Evolutionary conservation across 1,140 invertebrate genomes (phyloP), one percentile per base, ranked within the genome.

Genomic region (Melanaphis sacchari): DNA sequence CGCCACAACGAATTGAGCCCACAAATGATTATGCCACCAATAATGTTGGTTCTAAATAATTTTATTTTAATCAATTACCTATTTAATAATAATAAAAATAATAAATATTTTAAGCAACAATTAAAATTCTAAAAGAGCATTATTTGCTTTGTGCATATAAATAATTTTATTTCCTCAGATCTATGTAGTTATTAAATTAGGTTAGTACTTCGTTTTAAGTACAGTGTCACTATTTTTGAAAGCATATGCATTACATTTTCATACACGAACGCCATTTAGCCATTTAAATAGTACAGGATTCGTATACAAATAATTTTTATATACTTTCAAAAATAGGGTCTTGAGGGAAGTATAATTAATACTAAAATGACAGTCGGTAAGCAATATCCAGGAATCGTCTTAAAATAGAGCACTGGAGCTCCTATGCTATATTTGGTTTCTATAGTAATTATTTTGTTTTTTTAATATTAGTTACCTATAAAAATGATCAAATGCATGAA

Each of bases 1-100:
- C 22, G 91, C n/a, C 91, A 93, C 91, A 93, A 93, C 91, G 81
- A 85, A 93, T 36, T 93, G 91, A 93, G 91, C 91, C 91, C 91
- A 52, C 46, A 93, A 93, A 84, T 82, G 81, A 93, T 93, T 93
- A 84, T 84, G 46, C 22, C 91, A 85, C 81, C 91, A 93, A 93
- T 93, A 93, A 93, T 93, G 91, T 93, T 93, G 81, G 81, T 49
- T 82, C 90, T 81, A 92, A 92, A 92, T 92, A 92, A 90, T 40
- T 84, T 52, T 54, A 84, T 85, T 84, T 26, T 84, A 85, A 93
- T 82, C 41, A 93, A 85, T 84, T 52, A 49, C 46, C 46, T 49
- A 93, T 93, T 54, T 59, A 93, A 92, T 92, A 92, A 82, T 84
- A 89, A 52, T 89, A 89, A 89, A n/a, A 76, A 92, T 82, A 92